Evolutionary conservation across 2,113 vertebrate species (phyloP), one percentile per base, ranked within the genome.

Genomic region (Taurulus bubalis): DNA sequence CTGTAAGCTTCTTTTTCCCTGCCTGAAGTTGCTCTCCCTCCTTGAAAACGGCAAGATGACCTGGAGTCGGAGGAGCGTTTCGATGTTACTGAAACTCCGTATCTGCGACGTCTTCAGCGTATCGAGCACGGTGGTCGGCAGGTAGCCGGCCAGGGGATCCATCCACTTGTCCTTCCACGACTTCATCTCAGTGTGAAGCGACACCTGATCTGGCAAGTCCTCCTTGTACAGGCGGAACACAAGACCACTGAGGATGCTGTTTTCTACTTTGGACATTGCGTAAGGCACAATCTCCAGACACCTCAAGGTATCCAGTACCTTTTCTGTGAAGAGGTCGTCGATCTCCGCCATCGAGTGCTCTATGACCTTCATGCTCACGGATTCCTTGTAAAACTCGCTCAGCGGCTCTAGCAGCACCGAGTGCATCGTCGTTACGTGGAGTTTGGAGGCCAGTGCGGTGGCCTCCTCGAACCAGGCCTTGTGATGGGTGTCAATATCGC

Each of bases 241-340:
- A 4, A 94, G 92, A 28, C 89, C 83, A 66, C 94, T 90, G 6
- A 90, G 84, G 79, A 93, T 90, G 89, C 89, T 92, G 81, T 90
- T 94, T 85, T 95, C 93, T 38, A 90, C 89, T 90, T 94, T 93
- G 78, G 94, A 94, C 93, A 95, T 93, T 87, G 94, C 95, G 30
- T 95, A 95, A 95, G 95, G 95, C 94, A 96, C 95, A 84, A 96
- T 93, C 94, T 95, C 94, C 91, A 95, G 89, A 92, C 95, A 95
- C 87, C 77, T 89, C 83, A 95, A 75, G 8, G 91, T 93, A 74
- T 93, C 92, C 76, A 94, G 70, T n/a, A 94, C 92, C 70, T 91
- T 92, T 32, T 94, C 93, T 24, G 94, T 90, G 73, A 94, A 95
- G 65, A 96, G 91, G 77, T 94, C 92, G 0, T 88, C 75, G 1